Conservation (phyloP, 2,113 vertebrate species). For the Thunnus thynnus region DNA sequence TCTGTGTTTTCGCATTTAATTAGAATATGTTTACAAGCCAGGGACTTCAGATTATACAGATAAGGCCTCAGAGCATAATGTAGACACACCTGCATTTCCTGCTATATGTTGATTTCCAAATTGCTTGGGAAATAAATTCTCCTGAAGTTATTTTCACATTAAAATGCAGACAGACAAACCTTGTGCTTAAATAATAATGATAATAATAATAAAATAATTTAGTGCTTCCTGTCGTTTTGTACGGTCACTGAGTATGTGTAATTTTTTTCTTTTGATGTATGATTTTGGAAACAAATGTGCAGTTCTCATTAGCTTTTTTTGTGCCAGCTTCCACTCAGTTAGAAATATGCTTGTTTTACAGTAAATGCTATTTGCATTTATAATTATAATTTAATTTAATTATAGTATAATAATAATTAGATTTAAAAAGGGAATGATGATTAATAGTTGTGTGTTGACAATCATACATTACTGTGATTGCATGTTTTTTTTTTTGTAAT, state of each 20-base stretch:
- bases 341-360: no score
- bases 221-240: neutral
- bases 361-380: no score
- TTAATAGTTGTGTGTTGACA: no score
- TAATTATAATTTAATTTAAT: no score
- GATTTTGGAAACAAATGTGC: neutral
- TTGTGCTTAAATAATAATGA: neutral
- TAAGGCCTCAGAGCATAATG: neutral
- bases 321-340: no score
- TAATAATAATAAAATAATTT: no score
- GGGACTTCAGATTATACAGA: conserved; percentile 35
- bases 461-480: no score
- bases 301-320: no score
- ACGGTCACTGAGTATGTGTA: neutral
- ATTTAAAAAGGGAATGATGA: no score
- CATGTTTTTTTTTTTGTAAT: neutral
- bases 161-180: neutral
- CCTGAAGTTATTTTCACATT: conserved; percentile 1
- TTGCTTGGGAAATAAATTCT: neutral
- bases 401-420: no score
- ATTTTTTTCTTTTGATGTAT: no score
- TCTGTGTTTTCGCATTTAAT: conserved; percentile 56
- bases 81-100: conserved; percentile 14
- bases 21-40: conserved; percentile 59
- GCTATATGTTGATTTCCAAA: neutral